These are phyloP conservation scores for cat (Felis catus) DNA, from an alignment of 2,113 vertebrate species.

Conservation along the genomic window DNA sequence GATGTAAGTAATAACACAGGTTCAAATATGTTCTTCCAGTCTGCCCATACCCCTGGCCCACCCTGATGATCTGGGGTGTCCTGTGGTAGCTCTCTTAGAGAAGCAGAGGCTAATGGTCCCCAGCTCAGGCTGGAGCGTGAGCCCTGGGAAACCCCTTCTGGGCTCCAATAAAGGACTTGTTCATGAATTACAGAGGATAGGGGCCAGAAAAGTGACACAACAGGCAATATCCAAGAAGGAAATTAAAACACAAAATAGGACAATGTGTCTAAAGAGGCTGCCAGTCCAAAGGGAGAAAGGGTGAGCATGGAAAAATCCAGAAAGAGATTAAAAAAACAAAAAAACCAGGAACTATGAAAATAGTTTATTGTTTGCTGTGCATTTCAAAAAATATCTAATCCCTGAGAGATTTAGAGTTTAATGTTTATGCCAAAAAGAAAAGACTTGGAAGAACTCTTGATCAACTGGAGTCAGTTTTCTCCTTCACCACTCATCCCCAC, in stretches of 20 bases:
- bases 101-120: neutral
- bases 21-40: neutral
- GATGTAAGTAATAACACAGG: neutral
- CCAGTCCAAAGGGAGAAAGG: neutral
- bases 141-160: neutral
- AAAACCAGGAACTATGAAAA: neutral
- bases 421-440: neutral
- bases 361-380: neutral
- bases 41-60: too few relatives aligned
- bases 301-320: neutral
- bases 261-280: neutral
- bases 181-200: neutral
- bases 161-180: neutral
- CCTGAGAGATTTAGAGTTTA: neutral
- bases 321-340: neutral
- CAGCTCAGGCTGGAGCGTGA: too few relatives aligned
- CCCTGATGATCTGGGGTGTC: neutral
- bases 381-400: neutral
- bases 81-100: neutral
- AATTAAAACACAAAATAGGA: neutral
- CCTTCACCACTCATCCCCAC: neutral
- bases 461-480: neutral
- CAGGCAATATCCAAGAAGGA: neutral
- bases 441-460: neutral
- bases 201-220: neutral